These are phyloP conservation scores for Xenotilapia leptura DNA, from an alignment of 2,113 vertebrate species.

Conservation along the genomic window DNA sequence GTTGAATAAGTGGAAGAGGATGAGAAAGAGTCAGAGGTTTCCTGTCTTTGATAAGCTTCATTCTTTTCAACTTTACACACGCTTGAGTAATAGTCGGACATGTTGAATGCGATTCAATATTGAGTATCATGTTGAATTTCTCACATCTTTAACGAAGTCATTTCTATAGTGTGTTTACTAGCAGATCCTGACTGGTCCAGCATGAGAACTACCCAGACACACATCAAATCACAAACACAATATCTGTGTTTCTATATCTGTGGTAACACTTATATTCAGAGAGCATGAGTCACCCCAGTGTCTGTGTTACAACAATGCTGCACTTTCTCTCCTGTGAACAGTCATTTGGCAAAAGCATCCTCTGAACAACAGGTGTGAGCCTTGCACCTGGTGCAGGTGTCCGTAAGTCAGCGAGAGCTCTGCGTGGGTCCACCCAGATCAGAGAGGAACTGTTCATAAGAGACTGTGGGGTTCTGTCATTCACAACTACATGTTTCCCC, in stretches of 20 bases:
- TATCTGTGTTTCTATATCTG: background rate
- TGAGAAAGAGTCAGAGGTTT: background rate
- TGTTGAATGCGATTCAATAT: background rate
- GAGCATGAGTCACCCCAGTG: conserved; percentile 12
- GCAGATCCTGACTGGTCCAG: background rate
- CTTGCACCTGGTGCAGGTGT: conserved; percentile 49
- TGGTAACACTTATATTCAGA: background rate
- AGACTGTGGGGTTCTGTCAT: conserved; percentile 77
- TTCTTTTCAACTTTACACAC: background rate
- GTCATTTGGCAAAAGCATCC: conserved; percentile 3
- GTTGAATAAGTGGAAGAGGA: background rate
- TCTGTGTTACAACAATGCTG: conserved; percentile 4
- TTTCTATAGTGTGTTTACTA: background rate
- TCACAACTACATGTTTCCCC: conserved; percentile 56
- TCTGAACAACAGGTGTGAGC: conserved; percentile 35
- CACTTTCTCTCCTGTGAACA: conserved; percentile 20
- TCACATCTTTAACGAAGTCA: background rate
- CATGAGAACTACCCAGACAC: background rate
- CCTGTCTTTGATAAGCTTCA: background rate
- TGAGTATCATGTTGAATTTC: background rate
- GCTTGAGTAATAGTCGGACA: background rate
- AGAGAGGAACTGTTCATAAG: conserved; percentile 64
- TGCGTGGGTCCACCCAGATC: conserved; percentile 40
- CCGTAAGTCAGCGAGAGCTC: conserved; percentile 7
- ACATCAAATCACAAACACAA: background rate